Evolutionary conservation across 1,140 invertebrate species (phyloP).

Genomic region (Thaumatotibia leucotreta): DNA sequence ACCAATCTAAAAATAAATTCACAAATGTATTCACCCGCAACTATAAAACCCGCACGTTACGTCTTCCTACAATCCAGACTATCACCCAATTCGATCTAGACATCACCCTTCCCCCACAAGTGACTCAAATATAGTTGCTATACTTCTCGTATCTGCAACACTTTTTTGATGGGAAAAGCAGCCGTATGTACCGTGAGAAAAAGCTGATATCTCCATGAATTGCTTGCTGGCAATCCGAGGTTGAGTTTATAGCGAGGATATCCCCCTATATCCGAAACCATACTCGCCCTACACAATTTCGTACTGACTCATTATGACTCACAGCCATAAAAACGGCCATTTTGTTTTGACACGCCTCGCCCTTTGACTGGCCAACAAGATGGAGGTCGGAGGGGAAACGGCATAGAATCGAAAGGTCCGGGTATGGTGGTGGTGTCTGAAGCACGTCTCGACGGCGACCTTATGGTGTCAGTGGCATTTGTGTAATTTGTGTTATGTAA

Average conservation of each 20-base stretch:
- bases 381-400: background rate
- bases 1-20: too few species aligned
- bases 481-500: slow-evolving; percentile 10
- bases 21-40: background rate
- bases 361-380: background rate
- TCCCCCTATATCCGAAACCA: background rate
- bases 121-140: too few species aligned
- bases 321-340: slow-evolving; percentile 20
- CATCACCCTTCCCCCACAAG: background rate
- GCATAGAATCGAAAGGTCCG: slow-evolving; percentile 17
- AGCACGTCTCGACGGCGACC: slow-evolving; percentile 27
- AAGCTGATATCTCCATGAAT: too few species aligned
- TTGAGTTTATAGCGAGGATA: too few species aligned
- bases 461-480: slow-evolving; percentile 17
- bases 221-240: too few species aligned
- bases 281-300: slow-evolving; percentile 9
- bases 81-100: background rate
- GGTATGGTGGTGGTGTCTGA: slow-evolving; percentile 20
- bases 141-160: too few species aligned
- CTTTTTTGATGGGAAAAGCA: too few species aligned
- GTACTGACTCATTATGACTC: slow-evolving; percentile 25
- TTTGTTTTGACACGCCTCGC: slow-evolving; percentile 15
- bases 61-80: background rate
- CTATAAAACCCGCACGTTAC: background rate
- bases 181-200: too few species aligned